phyloP scores from a whole-genome alignment of 2,113 vertebrate species.

The Stegostoma tigrinum region DNA sequence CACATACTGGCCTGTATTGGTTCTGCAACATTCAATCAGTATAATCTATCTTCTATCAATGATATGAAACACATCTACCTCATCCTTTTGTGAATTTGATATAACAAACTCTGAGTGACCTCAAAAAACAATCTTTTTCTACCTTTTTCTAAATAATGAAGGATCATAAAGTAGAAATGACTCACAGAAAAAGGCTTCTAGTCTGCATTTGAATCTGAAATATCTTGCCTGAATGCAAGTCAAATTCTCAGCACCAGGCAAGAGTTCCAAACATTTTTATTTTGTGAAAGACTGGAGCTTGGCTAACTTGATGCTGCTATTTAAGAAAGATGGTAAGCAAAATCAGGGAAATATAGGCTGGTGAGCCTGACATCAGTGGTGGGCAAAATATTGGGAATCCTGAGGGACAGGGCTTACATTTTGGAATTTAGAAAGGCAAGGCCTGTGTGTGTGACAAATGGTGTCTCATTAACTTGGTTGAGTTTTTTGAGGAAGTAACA shows the following conservation, averaged over 20 bases:
- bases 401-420: no score
- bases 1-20: not conserved
- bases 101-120: no score
- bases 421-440: no score
- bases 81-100: not conserved
- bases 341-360: no score
- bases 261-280: not conserved
- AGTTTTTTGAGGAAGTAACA: no score
- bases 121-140: not conserved
- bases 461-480: no score
- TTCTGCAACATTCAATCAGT: not conserved
- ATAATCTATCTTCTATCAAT: not conserved
- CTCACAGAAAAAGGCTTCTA: not conserved
- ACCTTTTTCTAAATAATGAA: slow-evolving; percentile 2
- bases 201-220: not conserved
- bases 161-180: not conserved
- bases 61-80: not conserved
- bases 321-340: no score
- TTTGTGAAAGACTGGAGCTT: not conserved
- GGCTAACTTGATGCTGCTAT: no score
- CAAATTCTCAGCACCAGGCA: not conserved
- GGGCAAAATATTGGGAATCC: no score
- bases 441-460: no score
- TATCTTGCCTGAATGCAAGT: not conserved
- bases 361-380: no score